A percentile compares a stretch with the other conserved stretches of the same genome.
phyloP scores from a whole-genome alignment of 1,140 invertebrate genomes.

The Akabosia matsudoensis region DNA sequence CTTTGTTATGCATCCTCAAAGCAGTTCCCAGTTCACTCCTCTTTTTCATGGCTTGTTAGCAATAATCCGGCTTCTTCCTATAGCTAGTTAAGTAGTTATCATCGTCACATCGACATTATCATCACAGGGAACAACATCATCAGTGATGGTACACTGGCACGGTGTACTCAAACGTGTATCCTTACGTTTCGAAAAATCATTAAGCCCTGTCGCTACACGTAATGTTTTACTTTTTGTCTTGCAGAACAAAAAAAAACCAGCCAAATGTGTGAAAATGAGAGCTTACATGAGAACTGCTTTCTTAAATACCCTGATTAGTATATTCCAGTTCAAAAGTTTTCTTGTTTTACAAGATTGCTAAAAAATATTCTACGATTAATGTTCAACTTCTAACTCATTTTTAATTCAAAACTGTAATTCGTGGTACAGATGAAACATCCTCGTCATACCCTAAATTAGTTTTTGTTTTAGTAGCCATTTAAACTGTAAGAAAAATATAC shows the following conservation, averaged over 20 bases:
- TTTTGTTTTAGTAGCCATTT: too few relatives aligned
- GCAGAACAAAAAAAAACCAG: too few relatives aligned
- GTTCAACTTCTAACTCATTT: not conserved
- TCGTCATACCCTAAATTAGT: too few relatives aligned
- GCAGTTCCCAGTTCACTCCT: conserved; percentile 10
- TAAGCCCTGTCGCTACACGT: too few relatives aligned
- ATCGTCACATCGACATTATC: conserved; percentile 1
- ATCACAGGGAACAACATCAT: not conserved
- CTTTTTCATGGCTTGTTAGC: conserved; percentile 17
- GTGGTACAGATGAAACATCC: too few relatives aligned
- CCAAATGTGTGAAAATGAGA: conserved; percentile 19
- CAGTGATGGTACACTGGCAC: too few relatives aligned
- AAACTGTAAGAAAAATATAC: too few relatives aligned
- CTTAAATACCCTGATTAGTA: conserved; percentile 17
- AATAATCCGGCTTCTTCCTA: conserved; percentile 18
- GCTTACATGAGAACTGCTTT: conserved; percentile 16
- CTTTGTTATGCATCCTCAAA: conserved; percentile 3
- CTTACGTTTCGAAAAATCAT: too few relatives aligned
- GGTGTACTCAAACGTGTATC: too few relatives aligned
- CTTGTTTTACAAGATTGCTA: conserved; percentile 21
- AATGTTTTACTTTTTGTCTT: too few relatives aligned
- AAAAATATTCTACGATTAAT: not conserved
- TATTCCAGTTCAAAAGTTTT: conserved; percentile 3
- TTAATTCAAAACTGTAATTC: not conserved
- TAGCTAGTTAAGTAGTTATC: conserved; percentile 16